Evolutionary conservation across 2,888 invertebrate species (phyloP), one percentile per base, ranked within the genome.

Genomic region (Diarsia dahlii): DNA sequence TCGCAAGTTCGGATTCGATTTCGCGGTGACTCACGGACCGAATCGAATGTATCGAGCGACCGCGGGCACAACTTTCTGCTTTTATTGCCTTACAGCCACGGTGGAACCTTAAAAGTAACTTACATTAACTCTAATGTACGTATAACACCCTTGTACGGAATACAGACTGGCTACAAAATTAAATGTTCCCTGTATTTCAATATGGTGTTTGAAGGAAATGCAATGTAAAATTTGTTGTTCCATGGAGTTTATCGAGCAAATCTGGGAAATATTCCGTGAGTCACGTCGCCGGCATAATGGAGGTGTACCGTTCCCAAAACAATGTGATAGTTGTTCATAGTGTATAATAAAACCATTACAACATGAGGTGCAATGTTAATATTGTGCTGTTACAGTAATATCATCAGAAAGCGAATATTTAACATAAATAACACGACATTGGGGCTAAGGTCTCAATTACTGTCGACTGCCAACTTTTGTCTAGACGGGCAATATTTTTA

Each of bases 71-170:
- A 93, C 90, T 92, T 92, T 89, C 82, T 81, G 87, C 89, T 88
- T 92, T 94, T 94, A 93, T 92, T 92, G 90, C 91, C 89, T 87
- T 85, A 80, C 76, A 88, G 82, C 76, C 85, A 83, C 82, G 85
- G 81, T 88, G 74, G 91, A 94, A 90, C 92, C 93, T 91, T 93
- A 92, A 89, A 93, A 93, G 90, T 87, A 84, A 86, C 86, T 90
- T 80, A 89, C 90, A 89, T 89, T 90, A 90, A 89, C 79, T 86
- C 82, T 85, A 87, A 86, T 87, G 82, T 80, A 80, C 71, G 80
- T 81, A 79, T 81, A 84, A 75, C 74, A 76, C 82, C 80, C 77
- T 82, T 81, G 74, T 80, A 75, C 34, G 67, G 77, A 52, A 63
- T 75, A 74, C 50, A 54, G 79, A 62, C 67, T 67, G 23, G 56